Evolutionary conservation across 2,888 invertebrate species (phyloP), one percentile per base, ranked within the genome.

Genomic region (Creontiades dilutus): DNA sequence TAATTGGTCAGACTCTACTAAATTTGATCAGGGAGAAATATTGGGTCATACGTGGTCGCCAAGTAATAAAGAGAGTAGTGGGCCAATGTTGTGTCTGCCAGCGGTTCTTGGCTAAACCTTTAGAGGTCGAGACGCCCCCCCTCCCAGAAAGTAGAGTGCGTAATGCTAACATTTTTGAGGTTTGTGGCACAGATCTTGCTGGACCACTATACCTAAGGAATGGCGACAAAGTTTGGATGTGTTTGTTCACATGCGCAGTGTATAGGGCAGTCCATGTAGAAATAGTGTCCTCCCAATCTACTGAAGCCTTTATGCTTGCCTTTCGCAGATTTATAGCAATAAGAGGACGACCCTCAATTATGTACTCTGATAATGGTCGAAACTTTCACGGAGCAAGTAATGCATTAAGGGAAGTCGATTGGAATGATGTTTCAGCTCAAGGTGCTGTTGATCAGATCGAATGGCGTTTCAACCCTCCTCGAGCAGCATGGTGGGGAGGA

Each of bases 331-430:
- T 86, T 37, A 37, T 86, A 5, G 86, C 86, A 19, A 13, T 28
- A 14, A 3, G 86, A n/a, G 86, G 68, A 9, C 61, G 86, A 9
- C 86, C 86, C n/a, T 11, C 68, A 11, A 86, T 86, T 23, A 86
- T 86, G 9, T 86, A 75, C n/a, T 75, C 75, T 0, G 86, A 86
- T 14, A 86, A 86, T 75, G 86, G 86, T 9, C 13, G 13, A n/a
- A 86, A 86, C 37, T 68, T 86, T 47, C 37, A 9, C 2, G 16
- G 61, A 0, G 19, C n/a, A n/a, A 61, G 19, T n/a, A 61, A 61
- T 19, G 9, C 19, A 9, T 19, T 61, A 0, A 19, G 9, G 0
- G n/a, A 1, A 61, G 9, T 61, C 3, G 61, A 61, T 19, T 61
- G 61, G 61, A 2, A 9, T 9, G 9, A 2, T 1, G 9, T 61